Evolutionary conservation across 2,888 invertebrate species (phyloP).

Genomic region (Smittia sp.): DNA sequence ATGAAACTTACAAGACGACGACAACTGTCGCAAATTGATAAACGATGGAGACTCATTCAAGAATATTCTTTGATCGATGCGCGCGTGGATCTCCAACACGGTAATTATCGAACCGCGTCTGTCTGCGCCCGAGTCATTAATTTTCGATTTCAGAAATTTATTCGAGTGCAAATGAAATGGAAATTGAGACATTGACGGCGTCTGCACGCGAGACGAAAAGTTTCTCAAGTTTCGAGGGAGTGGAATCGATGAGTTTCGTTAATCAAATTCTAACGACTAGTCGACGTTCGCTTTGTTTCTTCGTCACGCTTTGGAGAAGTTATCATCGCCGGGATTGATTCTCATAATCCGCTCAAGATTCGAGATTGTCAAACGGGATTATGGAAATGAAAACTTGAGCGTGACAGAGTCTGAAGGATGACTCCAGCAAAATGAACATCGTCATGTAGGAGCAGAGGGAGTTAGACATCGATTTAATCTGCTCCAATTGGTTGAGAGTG

Average conservation of each 20-base stretch:
- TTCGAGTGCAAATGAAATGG: slow-evolving; percentile 23
- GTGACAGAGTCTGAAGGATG: not conserved
- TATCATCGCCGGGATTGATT: not conserved
- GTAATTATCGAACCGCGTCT: slow-evolving; percentile 3
- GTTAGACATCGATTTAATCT: slow-evolving; percentile 7
- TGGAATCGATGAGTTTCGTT: not conserved
- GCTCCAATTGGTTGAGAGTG: not conserved
- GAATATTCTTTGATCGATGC: too few relatives aligned
- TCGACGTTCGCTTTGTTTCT: not conserved
- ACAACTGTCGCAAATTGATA: too few relatives aligned
- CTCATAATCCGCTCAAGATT: not conserved
- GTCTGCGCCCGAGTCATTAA: not conserved
- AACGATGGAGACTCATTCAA: too few relatives aligned
- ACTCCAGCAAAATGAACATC: slow-evolving; percentile 6
- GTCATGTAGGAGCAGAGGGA: not conserved
- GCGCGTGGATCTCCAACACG: not conserved
- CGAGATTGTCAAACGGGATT: too few relatives aligned
- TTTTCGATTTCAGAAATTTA: not conserved
- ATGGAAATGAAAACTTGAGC: slow-evolving; percentile 2
- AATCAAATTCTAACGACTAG: too few relatives aligned
- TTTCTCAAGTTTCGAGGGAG: not conserved
- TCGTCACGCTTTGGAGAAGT: not conserved
- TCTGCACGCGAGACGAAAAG: slow-evolving; percentile 18
- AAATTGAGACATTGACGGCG: slow-evolving; percentile 29
- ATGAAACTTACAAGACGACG: too few relatives aligned